A percentile compares a stretch with the other conserved stretches of the same genome.
Evolutionary conservation across 2,797 vertebrate species (phyloP).

Genomic region (Hemibagrus guttatus): DNA sequence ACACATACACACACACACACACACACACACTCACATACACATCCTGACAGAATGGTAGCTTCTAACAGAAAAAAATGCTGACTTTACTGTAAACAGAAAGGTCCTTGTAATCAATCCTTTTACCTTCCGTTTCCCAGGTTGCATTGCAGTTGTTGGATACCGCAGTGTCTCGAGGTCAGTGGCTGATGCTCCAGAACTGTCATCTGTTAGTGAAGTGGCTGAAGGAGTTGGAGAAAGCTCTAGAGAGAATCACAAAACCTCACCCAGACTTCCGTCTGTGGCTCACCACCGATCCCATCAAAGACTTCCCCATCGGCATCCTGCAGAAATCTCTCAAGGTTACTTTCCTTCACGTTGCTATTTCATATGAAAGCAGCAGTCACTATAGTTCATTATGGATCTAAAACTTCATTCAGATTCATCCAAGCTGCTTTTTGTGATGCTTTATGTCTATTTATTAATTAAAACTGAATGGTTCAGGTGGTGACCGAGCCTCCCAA

Average conservation of each 20-base stretch:
- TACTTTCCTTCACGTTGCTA: neutral
- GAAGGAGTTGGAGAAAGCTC: constrained; percentile 86
- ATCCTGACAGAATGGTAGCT: neutral
- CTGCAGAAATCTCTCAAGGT: constrained; percentile 95
- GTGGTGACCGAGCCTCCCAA: constrained; percentile 96
- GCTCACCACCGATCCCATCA: constrained; percentile 92
- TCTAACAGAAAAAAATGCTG: neutral
- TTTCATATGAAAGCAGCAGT: neutral
- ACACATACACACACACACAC: neutral
- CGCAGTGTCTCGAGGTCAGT: constrained; percentile 81
- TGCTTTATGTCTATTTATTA: no score
- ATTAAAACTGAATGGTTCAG: constrained; percentile 65
- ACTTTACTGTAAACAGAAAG: neutral
- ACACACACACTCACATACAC: neutral
- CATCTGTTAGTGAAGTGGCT: constrained; percentile 94
- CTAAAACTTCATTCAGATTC: neutral
- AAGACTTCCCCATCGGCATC: constrained; percentile 91
- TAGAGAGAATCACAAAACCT: constrained; percentile 87
- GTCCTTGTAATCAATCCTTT: neutral
- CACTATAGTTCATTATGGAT: neutral
- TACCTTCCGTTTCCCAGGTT: constrained; percentile 70
- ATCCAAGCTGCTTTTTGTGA: neutral
- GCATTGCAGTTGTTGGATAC: constrained; percentile 88
- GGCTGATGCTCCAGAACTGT: constrained; percentile 97
- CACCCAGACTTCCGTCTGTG: constrained; percentile 91